These are phyloP conservation scores for Drosophila rufa DNA, from an alignment of 1,140 invertebrate species.

Conservation along the genomic window DNA sequence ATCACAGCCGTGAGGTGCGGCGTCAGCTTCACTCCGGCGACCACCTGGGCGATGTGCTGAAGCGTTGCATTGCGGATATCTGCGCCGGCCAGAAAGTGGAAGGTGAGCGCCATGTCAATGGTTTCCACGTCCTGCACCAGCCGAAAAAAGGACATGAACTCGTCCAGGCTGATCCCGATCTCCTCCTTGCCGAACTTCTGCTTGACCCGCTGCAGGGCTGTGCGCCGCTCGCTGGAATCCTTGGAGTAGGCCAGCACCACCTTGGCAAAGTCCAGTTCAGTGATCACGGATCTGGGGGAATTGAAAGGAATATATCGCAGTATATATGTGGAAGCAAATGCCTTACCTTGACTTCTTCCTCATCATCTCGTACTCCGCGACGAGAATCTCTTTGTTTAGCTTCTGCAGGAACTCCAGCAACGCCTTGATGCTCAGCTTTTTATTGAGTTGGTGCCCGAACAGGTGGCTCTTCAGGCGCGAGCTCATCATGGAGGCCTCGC, in stretches of 20 bases:
- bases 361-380: constrained; percentile 45
- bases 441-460: constrained; percentile 25
- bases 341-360: not conserved
- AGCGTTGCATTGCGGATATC: constrained; percentile 29
- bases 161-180: constrained; percentile 24
- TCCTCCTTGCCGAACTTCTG: constrained; percentile 2
- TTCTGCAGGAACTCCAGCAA: constrained; percentile 38
- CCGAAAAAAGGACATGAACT: constrained; percentile 48
- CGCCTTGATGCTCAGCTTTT: constrained; percentile 13
- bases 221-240: not conserved
- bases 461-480: constrained; percentile 20
- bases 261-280: constrained; percentile 45
- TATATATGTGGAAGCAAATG: no score
- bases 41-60: constrained; percentile 31
- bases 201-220: constrained; percentile 23
- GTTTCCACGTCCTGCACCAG: constrained; percentile 35
- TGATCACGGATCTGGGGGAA: constrained; percentile 11
- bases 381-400: constrained; percentile 32
- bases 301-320: no score
- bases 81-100: constrained; percentile 49
- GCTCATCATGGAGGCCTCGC: constrained; percentile 11
- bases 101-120: constrained; percentile 43
- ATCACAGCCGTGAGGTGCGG: constrained; percentile 46
- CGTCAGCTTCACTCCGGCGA: constrained; percentile 20
- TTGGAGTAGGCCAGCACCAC: constrained; percentile 29